phyloP scores from a whole-genome alignment of 1,140 invertebrate species.

The Neodiprion virginianus region DNA sequence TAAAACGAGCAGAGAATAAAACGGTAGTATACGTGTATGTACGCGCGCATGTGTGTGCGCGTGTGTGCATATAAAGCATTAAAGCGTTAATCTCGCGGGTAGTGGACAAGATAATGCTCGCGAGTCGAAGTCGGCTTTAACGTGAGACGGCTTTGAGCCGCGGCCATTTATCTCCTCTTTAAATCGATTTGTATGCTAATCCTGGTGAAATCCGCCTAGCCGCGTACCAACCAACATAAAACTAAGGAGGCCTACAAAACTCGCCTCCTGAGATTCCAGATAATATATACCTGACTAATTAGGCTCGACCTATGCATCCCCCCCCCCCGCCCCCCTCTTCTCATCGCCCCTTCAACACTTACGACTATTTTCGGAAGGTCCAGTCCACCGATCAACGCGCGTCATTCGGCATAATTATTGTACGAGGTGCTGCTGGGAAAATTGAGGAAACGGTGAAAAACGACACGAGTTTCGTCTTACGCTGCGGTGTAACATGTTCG shows the following conservation, averaged over 20 bases:
- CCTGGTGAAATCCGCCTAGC: conserved; percentile 56
- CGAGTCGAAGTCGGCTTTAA: conserved; percentile 47
- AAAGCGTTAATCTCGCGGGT: conserved; percentile 57
- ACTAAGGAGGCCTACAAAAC: conserved; percentile 58
- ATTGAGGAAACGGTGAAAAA: too few species aligned
- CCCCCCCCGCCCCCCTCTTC: conserved; percentile 3
- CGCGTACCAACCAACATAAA: conserved; percentile 50
- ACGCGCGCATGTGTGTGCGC: conserved; percentile 29
- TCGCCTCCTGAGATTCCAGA: conserved; percentile 59
- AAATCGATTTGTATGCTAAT: conserved; percentile 65
- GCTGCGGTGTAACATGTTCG: too few species aligned
- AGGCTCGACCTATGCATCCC: conserved; percentile 43
- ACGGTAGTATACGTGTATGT: background rate
- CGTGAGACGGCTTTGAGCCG: conserved; percentile 56
- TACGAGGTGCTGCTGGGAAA: too few species aligned
- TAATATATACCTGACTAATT: conserved; percentile 60
- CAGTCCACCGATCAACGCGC: background rate
- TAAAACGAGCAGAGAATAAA: conserved; percentile 24
- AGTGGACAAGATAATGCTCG: conserved; percentile 57
- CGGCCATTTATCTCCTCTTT: conserved; percentile 63
- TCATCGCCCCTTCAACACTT: background rate
- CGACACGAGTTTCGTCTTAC: too few species aligned
- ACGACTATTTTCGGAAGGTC: background rate
- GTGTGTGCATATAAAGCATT: conserved; percentile 54
- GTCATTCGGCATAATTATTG: too few species aligned